Evolutionary conservation across 2,888 invertebrate species (phyloP).

Genomic region (Parnassius glacialis): DNA sequence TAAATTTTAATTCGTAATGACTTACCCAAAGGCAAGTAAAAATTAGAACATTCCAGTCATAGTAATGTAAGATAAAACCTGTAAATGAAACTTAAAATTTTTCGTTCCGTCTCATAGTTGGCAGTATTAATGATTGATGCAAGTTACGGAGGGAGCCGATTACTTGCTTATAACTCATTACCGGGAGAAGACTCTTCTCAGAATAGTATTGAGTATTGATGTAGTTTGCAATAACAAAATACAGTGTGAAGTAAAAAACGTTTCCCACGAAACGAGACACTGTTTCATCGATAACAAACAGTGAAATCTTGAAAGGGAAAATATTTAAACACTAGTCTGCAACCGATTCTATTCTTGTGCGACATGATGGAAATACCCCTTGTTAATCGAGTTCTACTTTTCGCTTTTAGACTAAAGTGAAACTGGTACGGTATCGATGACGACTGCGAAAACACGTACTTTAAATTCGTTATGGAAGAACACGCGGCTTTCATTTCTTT

Average conservation of each 20-base stretch:
- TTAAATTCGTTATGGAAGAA: slow-evolving; percentile 30
- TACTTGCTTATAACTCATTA: too few species aligned
- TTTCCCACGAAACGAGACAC: slow-evolving; percentile 31
- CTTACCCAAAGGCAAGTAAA: too few species aligned
- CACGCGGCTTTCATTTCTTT: slow-evolving; percentile 38
- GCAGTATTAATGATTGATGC: too few species aligned
- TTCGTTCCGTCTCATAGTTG: too few species aligned
- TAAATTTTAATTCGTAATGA: too few species aligned
- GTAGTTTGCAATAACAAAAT: slow-evolving; percentile 12
- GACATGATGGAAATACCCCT: slow-evolving; percentile 15
- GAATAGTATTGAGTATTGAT: slow-evolving; percentile 2
- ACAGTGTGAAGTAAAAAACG: slow-evolving; percentile 12
- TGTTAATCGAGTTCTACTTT: slow-evolving; percentile 10
- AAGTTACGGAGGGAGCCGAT: too few species aligned
- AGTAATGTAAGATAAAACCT: too few species aligned
- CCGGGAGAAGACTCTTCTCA: too few species aligned
- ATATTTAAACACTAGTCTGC: slow-evolving; percentile 23
- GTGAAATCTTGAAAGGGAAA: slow-evolving; percentile 34
- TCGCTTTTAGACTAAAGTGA: slow-evolving; percentile 7
- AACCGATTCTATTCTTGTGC: slow-evolving; percentile 8
- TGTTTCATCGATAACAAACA: slow-evolving; percentile 29
- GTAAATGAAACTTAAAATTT: too few species aligned
- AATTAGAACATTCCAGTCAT: too few species aligned
- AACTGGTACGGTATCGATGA: slow-evolving; percentile 3
- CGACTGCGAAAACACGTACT: slow-evolving; percentile 21